Percentiles rank a stretch among this genome's conserved stretches.
These are phyloP conservation scores for Theocolax elegans DNA, from an alignment of 1,140 invertebrate genomes.

Conservation along the genomic window DNA sequence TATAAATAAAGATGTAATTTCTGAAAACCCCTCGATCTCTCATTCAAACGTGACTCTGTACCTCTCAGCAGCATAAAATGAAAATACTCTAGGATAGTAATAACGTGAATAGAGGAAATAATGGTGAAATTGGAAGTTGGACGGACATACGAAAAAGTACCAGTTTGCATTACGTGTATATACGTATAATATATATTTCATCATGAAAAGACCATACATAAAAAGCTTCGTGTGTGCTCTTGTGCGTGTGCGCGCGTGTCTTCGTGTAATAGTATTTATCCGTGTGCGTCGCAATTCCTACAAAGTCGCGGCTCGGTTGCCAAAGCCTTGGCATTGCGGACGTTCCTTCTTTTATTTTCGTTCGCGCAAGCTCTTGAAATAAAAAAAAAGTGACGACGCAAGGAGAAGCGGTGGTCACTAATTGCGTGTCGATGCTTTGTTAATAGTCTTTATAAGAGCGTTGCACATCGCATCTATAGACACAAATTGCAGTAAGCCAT, in stretches of 20 bases:
- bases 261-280: not conserved
- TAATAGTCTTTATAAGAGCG: too few species aligned
- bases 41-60: conserved; percentile 12
- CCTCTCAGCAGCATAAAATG: not conserved
- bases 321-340: not conserved
- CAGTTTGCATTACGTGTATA: not conserved
- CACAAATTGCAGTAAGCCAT: too few species aligned
- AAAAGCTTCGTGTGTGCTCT: too few species aligned
- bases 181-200: too few species aligned
- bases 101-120: conserved; percentile 3
- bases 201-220: conserved; percentile 31
- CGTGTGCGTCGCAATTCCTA: not conserved
- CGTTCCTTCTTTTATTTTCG: not conserved
- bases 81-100: not conserved
- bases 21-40: too few species aligned
- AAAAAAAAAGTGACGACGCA: too few species aligned
- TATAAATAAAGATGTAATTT: too few species aligned
- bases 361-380: too few species aligned
- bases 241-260: not conserved
- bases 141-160: conserved; percentile 28
- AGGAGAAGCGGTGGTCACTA: not conserved
- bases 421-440: not conserved
- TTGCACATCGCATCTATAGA: too few species aligned
- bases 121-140: not conserved
- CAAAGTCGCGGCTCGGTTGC: not conserved